Base-by-base conservation (phyloP, 1,140 invertebrate species). In the Drosophila pachea region DNA sequence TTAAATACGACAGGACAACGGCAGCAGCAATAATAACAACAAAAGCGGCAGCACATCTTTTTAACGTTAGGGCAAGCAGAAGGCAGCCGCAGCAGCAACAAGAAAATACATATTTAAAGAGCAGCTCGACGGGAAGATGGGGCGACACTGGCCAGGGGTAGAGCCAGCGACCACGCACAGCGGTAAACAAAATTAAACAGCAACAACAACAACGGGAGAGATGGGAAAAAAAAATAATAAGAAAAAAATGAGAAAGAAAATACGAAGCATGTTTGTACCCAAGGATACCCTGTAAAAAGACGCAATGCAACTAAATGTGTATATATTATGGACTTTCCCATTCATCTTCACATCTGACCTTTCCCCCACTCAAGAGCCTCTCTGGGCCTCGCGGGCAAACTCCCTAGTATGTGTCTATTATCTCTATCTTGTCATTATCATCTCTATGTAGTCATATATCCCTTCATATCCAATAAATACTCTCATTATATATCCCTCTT, bases 151-250 rank as follows among this genome's bases (percentile, higher is more conserved):
- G 38, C 7, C 6, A 33, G 14, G 11, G 12, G 32, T 11, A 54
- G 40, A 33, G 14, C 11, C 22, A 22, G 61, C 68, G 56, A 71
- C 62, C 68, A 74, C 68, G 68, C 65, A 56, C 69, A 66, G 73
- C 76, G 71, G 82, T 77, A 86, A 81, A 86, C 81, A 86, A 86
- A 86, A 84, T 86, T 79, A 86, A 86, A 77, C 82, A 86, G 77
- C 73, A 60, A 62, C 59, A 74, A 76, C 62, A 68, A 43, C 40
- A 65, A 45, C 65, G 36, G 16, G 38, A 54, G 55, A 72, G 49
- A 52, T 43, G 58, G 12, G 54, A 55, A 14, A 36, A 62, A 50
- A 31, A 31, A 63, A 62, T 14, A 63, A 31, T 47, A 54, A 29
- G 40, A 29, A 40, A 16, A 16, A 63, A 48, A 12, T 40, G 47